These are phyloP conservation scores for Thalassarche chlororhynchos DNA, from an alignment of 2,113 vertebrate species.

Conservation along the genomic window DNA sequence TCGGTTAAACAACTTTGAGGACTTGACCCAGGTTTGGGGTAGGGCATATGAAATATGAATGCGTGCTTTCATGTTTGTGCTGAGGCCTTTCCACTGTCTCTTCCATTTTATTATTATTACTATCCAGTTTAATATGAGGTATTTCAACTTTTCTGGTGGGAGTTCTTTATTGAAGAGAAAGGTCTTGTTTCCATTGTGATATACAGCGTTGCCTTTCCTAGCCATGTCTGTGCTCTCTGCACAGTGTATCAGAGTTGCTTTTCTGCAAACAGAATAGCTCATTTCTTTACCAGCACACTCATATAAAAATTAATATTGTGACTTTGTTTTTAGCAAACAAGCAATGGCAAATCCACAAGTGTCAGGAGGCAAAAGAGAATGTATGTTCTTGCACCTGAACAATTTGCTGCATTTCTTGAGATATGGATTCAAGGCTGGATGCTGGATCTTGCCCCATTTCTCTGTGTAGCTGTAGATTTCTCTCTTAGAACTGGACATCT, in stretches of 20 bases:
- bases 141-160: not conserved
- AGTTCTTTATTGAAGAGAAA: slow-evolving; percentile 10
- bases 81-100: slow-evolving; percentile 10
- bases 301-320: not conserved
- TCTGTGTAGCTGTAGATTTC: not conserved
- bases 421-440: not conserved
- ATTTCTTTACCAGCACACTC: not conserved
- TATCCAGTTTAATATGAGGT: not conserved
- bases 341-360: not conserved
- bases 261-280: not conserved
- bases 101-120: slow-evolving; percentile 13
- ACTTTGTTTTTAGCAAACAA: not conserved
- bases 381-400: not conserved
- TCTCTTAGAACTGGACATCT: not conserved
- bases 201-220: not conserved
- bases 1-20: not conserved
- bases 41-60: not conserved
- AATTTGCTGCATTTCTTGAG: not conserved
- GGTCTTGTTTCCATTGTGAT: not conserved
- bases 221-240: not conserved
- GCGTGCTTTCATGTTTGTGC: not conserved
- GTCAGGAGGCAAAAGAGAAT: not conserved
- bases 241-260: not conserved
- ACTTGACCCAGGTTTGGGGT: not conserved
- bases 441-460: not conserved